Evolutionary conservation across 2,113 vertebrate genomes (phyloP), one percentile per base, ranked within the genome.

Genomic region (Corvus cornix): DNA sequence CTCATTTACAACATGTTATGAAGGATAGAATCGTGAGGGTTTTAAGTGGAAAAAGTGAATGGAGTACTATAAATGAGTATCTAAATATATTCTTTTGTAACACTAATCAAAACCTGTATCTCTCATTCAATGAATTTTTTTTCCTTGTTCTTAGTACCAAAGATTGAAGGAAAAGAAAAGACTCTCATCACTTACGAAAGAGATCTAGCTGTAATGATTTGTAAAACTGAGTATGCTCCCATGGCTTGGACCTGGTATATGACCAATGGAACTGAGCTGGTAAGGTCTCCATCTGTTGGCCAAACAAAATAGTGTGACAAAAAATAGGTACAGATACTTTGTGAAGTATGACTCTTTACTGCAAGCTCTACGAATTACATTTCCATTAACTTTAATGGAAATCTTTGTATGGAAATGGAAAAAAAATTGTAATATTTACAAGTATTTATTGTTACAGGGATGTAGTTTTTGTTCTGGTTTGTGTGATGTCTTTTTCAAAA

Each of bases 191-290:
- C 78, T 70, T 98, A 98, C 1, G 68, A 91, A 70, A 90, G 97
- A 49, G 98, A 98, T 89, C 43, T 20, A 23, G 78, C 93, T 85
- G 66, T 97, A 55, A 44, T 98, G 92, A 27, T 79, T 7, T 98
- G 98, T 95, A 87, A 93, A 69, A 96, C 77, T 81, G 51, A 7
- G 2, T 87, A 96, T 78, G 7, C 24, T 59, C 88, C 98, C n/a
- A 28, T 64, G 51, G 13, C 46, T 35, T 98, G 98, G 98, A 83
- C 41, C 9, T 98, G 98, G 98, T 97, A 97, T 70, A 76, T 19
- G 60, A 67, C 31, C 46, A 98, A 97, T 63, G 97, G 91, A 87
- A 98, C 92, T 51, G 60, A 93, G 33, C 70, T 84, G 98, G 98
- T 98, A 97, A 97, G 94, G 17, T 62, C 52, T 41, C 20, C 6